Base-by-base conservation (phyloP, 2,113 vertebrate genomes). In the Crotophaga sulcirostris region DNA sequence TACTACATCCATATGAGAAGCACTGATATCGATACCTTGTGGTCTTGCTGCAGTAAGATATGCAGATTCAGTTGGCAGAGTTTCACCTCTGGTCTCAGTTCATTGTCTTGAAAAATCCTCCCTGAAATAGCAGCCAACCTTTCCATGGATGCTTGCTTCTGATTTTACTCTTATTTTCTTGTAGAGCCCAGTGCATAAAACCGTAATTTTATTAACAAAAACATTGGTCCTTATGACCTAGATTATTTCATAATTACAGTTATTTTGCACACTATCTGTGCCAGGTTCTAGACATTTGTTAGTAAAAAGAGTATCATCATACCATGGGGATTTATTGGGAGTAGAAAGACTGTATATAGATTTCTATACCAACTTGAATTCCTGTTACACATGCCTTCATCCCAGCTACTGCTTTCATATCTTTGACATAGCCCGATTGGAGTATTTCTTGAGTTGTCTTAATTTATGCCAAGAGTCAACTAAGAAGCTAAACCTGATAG, bases 41-140 rank as follows among this genome's bases (percentile, higher is more conserved):
- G 26, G n/a, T 24, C 31, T 70, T 82, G 40, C 33, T 69, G 36
- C n/a, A 47, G 40, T n/a, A 55, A 68, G 19, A 67, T 42, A 10
- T 0, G 0, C 52, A 58, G 42, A 49, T 79, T 82, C 10, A 62
- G 7, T 34, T 51, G 52, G 5, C n/a, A 1, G 1, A 34, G 12
- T 89, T 93, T 69, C 6, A 2, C 33, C 29, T 77, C 25, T 75
- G 16, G 8, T 55, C n/a, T 74, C 63, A 16, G 55, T 76, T 83
- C 3, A 0, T 69, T 7, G 1, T 38, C 31, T 40, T 45, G 36
- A 31, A 64, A 73, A 77, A 95, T 54, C 1, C 16, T 5, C 14
- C 76, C 16, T 63, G 67, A 49, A 79, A 58, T 29, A 72, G 17
- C 34, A 67, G 31, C n/a, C 28, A 58, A 25, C 17, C 17, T 70